Conservation (phyloP, 2,888 invertebrate species). For the Tipula lateralis region DNA sequence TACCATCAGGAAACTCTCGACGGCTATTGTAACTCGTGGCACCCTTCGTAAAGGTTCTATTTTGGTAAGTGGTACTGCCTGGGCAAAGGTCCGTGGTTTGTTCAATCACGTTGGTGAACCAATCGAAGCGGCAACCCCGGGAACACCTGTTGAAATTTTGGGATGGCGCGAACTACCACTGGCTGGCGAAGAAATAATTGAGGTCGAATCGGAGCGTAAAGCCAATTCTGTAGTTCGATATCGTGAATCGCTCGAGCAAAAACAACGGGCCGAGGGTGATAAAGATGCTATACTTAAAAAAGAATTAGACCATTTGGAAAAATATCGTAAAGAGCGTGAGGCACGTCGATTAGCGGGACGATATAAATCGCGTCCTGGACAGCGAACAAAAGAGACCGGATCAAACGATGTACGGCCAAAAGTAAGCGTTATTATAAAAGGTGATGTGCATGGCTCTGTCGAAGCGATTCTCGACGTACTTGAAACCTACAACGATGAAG, state of each 20-base stretch:
- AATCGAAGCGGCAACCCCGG: slow-evolving; percentile 65
- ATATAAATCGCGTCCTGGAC: slow-evolving; percentile 55
- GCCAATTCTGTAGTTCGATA: slow-evolving; percentile 63
- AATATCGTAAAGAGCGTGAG: slow-evolving; percentile 59
- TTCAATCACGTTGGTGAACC: slow-evolving; percentile 69
- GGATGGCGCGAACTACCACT: slow-evolving; percentile 89
- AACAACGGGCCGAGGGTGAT: slow-evolving; percentile 61
- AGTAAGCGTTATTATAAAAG: slow-evolving; percentile 63
- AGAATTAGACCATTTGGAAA: slow-evolving; percentile 58
- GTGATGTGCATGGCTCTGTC: slow-evolving; percentile 93
- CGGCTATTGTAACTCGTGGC: slow-evolving; percentile 79
- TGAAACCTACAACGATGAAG: slow-evolving; percentile 73
- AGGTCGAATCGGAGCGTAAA: slow-evolving; percentile 73
- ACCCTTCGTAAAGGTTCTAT: slow-evolving; percentile 72
- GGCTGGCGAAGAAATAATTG: slow-evolving; percentile 81
- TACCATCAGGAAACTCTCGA: slow-evolving; percentile 71
- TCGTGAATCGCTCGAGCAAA: slow-evolving; percentile 57
- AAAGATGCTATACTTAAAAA: slow-evolving; percentile 59
- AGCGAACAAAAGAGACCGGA: slow-evolving; percentile 54
- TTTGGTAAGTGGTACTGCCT: slow-evolving; percentile 76
- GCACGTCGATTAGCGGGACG: slow-evolving; percentile 60
- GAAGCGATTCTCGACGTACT: slow-evolving; percentile 91
- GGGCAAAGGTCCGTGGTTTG: slow-evolving; percentile 78
- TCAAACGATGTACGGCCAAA: slow-evolving; percentile 53
- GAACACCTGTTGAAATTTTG: slow-evolving; percentile 73